Conservation (phyloP, 1,140 invertebrate genomes). For the Trinorchestia longiramus region DNA sequence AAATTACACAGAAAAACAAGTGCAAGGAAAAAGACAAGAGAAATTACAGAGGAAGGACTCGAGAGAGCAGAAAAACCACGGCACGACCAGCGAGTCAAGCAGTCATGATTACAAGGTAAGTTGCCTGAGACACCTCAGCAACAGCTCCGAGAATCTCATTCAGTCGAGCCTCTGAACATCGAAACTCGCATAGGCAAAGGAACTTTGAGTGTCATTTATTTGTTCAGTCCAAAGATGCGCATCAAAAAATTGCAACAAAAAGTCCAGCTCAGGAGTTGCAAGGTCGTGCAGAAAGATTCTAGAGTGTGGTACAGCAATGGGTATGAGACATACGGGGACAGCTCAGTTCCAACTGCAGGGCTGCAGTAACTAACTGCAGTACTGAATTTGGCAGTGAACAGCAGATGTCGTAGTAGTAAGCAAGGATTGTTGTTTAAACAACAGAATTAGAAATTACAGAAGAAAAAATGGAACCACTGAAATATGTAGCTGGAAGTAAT, state of each 20-base stretch:
- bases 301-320: not conserved
- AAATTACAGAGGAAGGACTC: not conserved
- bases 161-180: not conserved
- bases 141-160: not conserved
- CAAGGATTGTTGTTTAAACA: too few relatives aligned
- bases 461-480: too few relatives aligned
- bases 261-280: not conserved
- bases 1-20: not conserved
- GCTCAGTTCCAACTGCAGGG: too few relatives aligned
- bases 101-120: not conserved
- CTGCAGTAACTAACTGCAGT: not conserved
- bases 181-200: not conserved
- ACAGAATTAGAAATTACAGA: too few relatives aligned
- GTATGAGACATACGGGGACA: not conserved
- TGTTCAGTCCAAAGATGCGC: not conserved
- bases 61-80: not conserved
- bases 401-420: not conserved
- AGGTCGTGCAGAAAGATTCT: not conserved
- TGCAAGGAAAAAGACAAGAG: not conserved
- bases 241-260: not conserved
- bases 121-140: not conserved
- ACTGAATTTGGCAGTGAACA: not conserved
- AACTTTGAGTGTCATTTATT: not conserved
- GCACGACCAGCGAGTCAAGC: not conserved
- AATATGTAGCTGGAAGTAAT: too few relatives aligned